Evolutionary conservation across 2,888 invertebrate genomes (phyloP).

Genomic region (Carabus problematicus): DNA sequence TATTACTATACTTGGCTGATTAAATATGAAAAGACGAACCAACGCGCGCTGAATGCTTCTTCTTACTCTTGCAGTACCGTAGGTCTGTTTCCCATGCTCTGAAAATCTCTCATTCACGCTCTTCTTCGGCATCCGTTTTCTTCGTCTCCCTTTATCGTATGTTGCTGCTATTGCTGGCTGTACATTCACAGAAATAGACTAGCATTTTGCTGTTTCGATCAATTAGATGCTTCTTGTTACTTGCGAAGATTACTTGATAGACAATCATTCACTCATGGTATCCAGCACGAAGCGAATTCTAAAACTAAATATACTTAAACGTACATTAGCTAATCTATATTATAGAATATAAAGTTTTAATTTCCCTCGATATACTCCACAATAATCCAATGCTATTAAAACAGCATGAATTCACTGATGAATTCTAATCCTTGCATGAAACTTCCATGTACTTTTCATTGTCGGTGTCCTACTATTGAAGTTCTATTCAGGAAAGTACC

Average conservation of each 20-base stretch:
- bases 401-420: conserved; percentile 1
- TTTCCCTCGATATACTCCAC: too few relatives aligned
- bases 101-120: background rate
- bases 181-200: background rate
- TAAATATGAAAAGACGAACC: conserved; percentile 40
- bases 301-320: too few relatives aligned
- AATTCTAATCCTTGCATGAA: too few relatives aligned
- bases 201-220: conserved; percentile 8
- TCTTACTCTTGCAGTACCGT: background rate
- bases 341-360: too few relatives aligned
- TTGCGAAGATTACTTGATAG: conserved; percentile 9
- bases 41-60: background rate
- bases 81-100: background rate
- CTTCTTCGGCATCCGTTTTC: background rate
- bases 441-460: too few relatives aligned
- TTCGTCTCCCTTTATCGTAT: background rate
- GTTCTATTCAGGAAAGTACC: too few relatives aligned
- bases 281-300: too few relatives aligned
- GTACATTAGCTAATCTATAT: too few relatives aligned
- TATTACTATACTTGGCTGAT: conserved; percentile 51
- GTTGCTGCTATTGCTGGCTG: background rate
- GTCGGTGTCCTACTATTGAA: too few relatives aligned
- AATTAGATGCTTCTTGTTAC: conserved; percentile 32
- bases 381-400: too few relatives aligned
- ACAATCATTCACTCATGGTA: too few relatives aligned